These are phyloP conservation scores for Parazoanthus darwini DNA, from an alignment of 92 coral and sea anemone species.

Conservation along the genomic window DNA sequence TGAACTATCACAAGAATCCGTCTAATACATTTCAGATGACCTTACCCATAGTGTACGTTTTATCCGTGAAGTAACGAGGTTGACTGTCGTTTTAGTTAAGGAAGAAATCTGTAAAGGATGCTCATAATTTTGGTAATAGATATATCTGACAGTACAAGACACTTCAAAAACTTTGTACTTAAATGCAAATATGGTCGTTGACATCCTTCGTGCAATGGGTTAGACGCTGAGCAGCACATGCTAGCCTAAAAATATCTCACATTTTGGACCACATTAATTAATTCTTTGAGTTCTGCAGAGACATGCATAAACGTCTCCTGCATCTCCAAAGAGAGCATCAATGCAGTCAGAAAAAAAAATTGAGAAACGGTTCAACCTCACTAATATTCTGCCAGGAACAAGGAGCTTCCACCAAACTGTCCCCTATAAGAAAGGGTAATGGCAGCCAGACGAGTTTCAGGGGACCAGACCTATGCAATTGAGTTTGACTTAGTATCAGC, in stretches of 20 bases:
- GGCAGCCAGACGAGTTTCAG: conserved; percentile 21
- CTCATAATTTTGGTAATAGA: conserved; percentile 10
- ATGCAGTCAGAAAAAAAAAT: conserved; percentile 17
- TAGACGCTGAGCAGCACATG: conserved; percentile 9
- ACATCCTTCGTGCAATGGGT: background rate
- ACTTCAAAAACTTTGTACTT: background rate
- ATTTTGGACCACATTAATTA: conserved; percentile 2
- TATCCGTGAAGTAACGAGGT: conserved; percentile 9
- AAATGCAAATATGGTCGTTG: background rate
- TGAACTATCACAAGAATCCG: conserved; percentile 21
- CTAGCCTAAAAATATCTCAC: conserved; percentile 31
- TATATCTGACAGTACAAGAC: conserved; percentile 20
- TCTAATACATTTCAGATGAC: conserved; percentile 4
- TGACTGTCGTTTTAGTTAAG: background rate
- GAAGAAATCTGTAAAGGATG: conserved; percentile 16
- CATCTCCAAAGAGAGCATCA: conserved; percentile 4
- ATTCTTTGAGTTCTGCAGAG: conserved; percentile 4
- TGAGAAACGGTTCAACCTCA: conserved; percentile 11
- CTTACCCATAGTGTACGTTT: conserved; percentile 1
- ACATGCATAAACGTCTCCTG: background rate
- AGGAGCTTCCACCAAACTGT: conserved; percentile 47
- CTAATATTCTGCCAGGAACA: conserved; percentile 38
- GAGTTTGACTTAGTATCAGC: conserved; percentile 47
- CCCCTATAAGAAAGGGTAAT: conserved; percentile 45
- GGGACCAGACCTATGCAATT: conserved; percentile 25